Percentiles rank a stretch among this genome's conserved stretches.
These are phyloP conservation scores for Polia nebulosa DNA, from an alignment of 2,888 invertebrate genomes.

Conservation along the genomic window DNA sequence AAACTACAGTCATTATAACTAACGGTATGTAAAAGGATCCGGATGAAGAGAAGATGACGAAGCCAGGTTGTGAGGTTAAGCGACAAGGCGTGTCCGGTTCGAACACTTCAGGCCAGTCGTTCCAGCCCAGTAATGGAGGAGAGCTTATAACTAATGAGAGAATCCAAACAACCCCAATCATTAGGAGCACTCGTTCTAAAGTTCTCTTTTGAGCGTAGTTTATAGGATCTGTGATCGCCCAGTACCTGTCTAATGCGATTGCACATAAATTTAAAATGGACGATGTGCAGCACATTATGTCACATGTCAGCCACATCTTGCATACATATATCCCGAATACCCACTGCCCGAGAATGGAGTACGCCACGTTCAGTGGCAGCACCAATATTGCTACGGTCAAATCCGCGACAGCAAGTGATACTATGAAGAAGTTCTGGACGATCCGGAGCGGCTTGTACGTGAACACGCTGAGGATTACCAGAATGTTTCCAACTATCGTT, in stretches of 20 bases:
- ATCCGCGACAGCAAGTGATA: slow-evolving; percentile 98
- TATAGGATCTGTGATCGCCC: slow-evolving; percentile 98
- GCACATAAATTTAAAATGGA: slow-evolving; percentile 98
- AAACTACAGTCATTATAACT: slow-evolving; percentile 98
- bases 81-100: slow-evolving; percentile 95
- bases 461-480: slow-evolving; percentile 98
- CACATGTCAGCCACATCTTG: slow-evolving; percentile 98
- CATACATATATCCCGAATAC: slow-evolving; percentile 97
- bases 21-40: slow-evolving; percentile 99
- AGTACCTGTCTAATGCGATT: slow-evolving; percentile 98
- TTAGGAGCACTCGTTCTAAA: slow-evolving; percentile 95
- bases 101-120: slow-evolving; percentile 97
- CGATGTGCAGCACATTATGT: slow-evolving; percentile 98
- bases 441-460: slow-evolving; percentile 97
- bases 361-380: slow-evolving; percentile 98
- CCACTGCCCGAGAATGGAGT: slow-evolving; percentile 97
- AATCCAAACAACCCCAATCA: slow-evolving; percentile 97
- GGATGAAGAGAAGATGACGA: slow-evolving; percentile 97
- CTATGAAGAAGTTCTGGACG: slow-evolving; percentile 99
- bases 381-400: slow-evolving; percentile 97
- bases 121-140: slow-evolving; percentile 98
- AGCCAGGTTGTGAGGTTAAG: slow-evolving; percentile 96
- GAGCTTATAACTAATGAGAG: slow-evolving; percentile 96
- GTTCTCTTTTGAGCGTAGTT: slow-evolving; percentile 98
- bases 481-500: slow-evolving; percentile 97